Evolutionary conservation across 2,888 invertebrate genomes (phyloP).

Genomic region (Pachydiplax longipennis): DNA sequence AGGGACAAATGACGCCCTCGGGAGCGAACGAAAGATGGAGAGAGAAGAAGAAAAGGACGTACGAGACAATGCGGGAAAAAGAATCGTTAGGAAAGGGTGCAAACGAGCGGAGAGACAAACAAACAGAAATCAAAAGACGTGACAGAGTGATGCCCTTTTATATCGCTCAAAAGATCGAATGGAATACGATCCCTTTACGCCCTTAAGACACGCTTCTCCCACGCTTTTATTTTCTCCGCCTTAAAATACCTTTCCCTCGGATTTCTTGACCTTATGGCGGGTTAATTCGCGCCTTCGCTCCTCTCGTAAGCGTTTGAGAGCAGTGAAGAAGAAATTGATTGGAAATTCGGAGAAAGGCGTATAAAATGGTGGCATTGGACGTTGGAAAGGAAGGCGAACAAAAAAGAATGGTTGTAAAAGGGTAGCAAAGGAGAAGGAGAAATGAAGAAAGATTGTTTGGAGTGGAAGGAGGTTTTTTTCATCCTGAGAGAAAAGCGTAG

Average conservation of each 20-base stretch:
- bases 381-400: too few species aligned
- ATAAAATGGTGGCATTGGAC: not conserved
- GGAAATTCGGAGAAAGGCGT: not conserved
- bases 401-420: not conserved
- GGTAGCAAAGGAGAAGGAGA: not conserved
- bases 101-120: not conserved
- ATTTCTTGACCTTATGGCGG: not conserved
- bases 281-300: not conserved
- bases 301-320: not conserved
- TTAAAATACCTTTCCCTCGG: not conserved
- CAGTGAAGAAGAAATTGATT: constrained; percentile 20
- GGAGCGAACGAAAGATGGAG: not conserved
- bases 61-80: not conserved
- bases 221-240: not conserved
- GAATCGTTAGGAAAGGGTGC: not conserved
- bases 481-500: not conserved
- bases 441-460: not conserved
- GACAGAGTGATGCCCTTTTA: not conserved
- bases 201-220: not conserved
- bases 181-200: not conserved
- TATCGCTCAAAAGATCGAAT: not conserved
- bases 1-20: not conserved
- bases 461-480: not conserved
- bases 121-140: not conserved
- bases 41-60: not conserved